phyloP scores from a whole-genome alignment of 2,113 vertebrate genomes.

The Stegastes partitus region DNA sequence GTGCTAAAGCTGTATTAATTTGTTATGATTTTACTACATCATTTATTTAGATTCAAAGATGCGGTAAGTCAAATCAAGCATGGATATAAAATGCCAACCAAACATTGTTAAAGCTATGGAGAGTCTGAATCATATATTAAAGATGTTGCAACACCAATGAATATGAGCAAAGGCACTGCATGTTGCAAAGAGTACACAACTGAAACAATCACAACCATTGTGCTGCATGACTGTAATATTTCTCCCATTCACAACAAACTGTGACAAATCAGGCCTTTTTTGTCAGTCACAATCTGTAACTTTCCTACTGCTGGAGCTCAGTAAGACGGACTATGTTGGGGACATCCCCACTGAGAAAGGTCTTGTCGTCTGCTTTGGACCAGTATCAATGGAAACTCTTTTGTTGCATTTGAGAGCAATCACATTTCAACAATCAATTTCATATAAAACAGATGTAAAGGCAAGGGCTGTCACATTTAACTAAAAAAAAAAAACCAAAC shows the following conservation, averaged over 20 bases:
- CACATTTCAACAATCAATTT: conserved; percentile 26
- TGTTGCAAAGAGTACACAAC: neutral
- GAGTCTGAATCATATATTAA: neutral
- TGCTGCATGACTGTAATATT: neutral
- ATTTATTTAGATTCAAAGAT: conserved; percentile 4
- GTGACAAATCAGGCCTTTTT: neutral
- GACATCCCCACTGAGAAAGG: conserved; percentile 21
- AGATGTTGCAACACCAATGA: neutral
- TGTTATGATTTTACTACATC: conserved; percentile 9
- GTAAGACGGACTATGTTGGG: neutral
- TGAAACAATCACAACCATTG: neutral
- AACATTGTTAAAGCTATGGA: neutral
- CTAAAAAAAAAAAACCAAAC: neutral
- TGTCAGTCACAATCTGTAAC: conserved; percentile 6
- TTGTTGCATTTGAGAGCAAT: conserved; percentile 14
- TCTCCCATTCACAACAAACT: neutral
- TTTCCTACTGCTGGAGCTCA: conserved; percentile 2
- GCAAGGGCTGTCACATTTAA: neutral
- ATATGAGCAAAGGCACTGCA: too few relatives aligned
- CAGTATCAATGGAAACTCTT: conserved; percentile 6
- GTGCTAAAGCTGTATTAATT: conserved; percentile 17
- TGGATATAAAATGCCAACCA: neutral
- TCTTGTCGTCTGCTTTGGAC: neutral
- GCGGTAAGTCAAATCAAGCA: conserved; percentile 1
- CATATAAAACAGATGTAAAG: conserved; percentile 35